phyloP scores from a whole-genome alignment of 2,888 invertebrate genomes.

The Unio pictorum region DNA sequence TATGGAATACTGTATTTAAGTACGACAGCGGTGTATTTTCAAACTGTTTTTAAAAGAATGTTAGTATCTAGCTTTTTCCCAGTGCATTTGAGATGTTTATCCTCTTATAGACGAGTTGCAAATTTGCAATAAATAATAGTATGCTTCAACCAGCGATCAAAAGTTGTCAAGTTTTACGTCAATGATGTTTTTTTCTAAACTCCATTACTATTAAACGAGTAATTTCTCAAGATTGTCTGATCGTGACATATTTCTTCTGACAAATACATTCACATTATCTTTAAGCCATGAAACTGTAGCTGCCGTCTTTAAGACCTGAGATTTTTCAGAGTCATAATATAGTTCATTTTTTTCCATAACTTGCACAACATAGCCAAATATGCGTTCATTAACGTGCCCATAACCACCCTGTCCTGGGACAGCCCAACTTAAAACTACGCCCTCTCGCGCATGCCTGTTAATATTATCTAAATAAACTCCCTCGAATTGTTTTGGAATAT shows the following conservation, averaged over 20 bases:
- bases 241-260: constrained; percentile 10
- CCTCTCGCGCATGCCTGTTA: constrained; percentile 25
- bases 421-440: constrained; percentile 31
- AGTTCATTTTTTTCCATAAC: constrained; percentile 17
- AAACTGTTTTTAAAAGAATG: too few relatives aligned
- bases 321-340: constrained; percentile 16
- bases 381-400: constrained; percentile 23
- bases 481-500: constrained; percentile 26
- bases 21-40: too few relatives aligned
- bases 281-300: constrained; percentile 18
- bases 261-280: constrained; percentile 22
- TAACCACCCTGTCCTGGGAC: constrained; percentile 22
- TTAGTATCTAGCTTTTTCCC: too few relatives aligned
- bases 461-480: constrained; percentile 23
- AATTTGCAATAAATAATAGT: too few relatives aligned
- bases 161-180: too few relatives aligned
- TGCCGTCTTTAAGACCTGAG: constrained; percentile 11
- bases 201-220: too few relatives aligned
- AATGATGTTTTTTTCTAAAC: too few relatives aligned
- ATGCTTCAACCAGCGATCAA: too few relatives aligned
- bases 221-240: too few relatives aligned
- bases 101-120: too few relatives aligned
- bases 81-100: too few relatives aligned
- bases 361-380: constrained; percentile 19
- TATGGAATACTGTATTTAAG: too few relatives aligned